These are phyloP conservation scores for Tipula confusa DNA, from an alignment of 2,888 invertebrate genomes.

Conservation along the genomic window DNA sequence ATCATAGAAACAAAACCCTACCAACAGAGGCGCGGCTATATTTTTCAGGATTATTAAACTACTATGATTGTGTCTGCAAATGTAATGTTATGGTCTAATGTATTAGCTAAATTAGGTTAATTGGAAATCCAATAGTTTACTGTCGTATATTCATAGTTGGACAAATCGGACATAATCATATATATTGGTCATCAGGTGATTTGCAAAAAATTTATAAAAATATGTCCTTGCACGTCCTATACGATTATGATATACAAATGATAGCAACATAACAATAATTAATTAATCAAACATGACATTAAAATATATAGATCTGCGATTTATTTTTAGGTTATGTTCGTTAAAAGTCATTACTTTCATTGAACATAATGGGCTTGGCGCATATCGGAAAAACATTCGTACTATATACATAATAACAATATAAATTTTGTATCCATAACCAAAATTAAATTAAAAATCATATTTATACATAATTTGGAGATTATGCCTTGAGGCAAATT, in stretches of 20 bases:
- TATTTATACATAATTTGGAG: not conserved
- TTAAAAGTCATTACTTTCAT: not conserved
- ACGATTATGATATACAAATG: not conserved
- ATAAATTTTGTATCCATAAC: no score
- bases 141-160: no score
- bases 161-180: no score
- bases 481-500: not conserved
- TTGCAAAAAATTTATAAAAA: not conserved
- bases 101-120: no score
- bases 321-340: not conserved
- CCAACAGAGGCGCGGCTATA: no score
- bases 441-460: not conserved
- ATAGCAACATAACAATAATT: not conserved
- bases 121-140: no score
- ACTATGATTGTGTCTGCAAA: no score
- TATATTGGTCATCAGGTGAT: not conserved
- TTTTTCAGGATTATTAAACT: not conserved
- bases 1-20: no score
- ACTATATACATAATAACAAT: no score
- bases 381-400: not conserved
- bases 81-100: no score
- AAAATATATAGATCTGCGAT: not conserved
- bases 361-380: not conserved
- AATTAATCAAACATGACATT: not conserved
- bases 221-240: not conserved